Percentiles rank a stretch among this genome's conserved stretches.
Conservation (phyloP, 2,113 vertebrate genomes). For the Catagonus wagneri region DNA sequence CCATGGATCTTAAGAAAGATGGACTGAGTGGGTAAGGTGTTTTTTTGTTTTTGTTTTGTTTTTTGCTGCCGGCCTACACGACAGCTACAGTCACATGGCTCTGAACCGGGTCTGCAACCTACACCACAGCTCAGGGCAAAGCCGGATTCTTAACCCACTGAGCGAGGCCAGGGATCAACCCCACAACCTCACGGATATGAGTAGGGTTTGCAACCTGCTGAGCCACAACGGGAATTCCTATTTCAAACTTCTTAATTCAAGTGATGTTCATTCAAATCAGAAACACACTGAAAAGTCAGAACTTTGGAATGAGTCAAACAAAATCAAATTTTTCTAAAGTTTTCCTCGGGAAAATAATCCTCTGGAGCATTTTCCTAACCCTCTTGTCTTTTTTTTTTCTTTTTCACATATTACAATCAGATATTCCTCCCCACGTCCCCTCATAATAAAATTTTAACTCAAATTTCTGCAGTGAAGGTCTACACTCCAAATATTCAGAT, state of each 20-base stretch:
- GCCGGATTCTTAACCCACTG: no score
- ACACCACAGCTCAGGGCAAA: no score
- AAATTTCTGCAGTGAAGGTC: slow-evolving; percentile 25
- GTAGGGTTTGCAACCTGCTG: no score
- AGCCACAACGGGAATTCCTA: no score
- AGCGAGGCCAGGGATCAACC: no score
- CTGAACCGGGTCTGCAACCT: no score
- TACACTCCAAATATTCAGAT: slow-evolving; percentile 23
- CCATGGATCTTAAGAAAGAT: neutral
- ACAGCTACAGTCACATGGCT: no score
- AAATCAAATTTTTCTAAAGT: slow-evolving; percentile 15
- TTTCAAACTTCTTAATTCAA: slow-evolving; percentile 53
- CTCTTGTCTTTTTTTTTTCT: neutral
- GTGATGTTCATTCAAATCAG: slow-evolving; percentile 32
- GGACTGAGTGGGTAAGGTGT: neutral
- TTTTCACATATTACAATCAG: neutral
- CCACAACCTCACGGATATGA: no score
- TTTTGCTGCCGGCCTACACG: no score
- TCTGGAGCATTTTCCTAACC: neutral
- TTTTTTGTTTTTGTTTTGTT: neutral
- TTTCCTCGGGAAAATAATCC: slow-evolving; percentile 45
- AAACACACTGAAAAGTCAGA: neutral
- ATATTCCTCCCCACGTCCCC: neutral
- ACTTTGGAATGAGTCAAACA: slow-evolving; percentile 40
- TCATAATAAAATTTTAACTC: slow-evolving; percentile 36